A percentile compares a stretch with the other conserved stretches of the same genome.
These are phyloP conservation scores for Merluccius polli DNA, from an alignment of 2,797 vertebrate species.

Conservation along the genomic window DNA sequence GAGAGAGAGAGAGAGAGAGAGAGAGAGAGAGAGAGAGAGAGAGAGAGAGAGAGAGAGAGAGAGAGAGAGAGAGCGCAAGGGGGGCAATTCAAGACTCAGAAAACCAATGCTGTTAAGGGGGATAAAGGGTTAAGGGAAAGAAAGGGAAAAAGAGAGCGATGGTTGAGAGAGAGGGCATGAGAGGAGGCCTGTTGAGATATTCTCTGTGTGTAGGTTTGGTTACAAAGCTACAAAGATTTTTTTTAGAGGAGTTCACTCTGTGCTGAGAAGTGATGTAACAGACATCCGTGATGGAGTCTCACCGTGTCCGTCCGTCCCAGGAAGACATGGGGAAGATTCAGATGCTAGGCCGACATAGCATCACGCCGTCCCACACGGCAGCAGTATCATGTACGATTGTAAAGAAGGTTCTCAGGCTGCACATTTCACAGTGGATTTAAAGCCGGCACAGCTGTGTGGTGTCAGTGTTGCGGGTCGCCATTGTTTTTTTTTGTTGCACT, in stretches of 20 bases:
- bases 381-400: neutral
- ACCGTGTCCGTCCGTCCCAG: neutral
- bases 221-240: neutral
- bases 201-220: neutral
- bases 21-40: slow-evolving; percentile 25
- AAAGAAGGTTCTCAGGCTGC: neutral
- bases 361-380: neutral
- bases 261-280: neutral
- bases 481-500: neutral
- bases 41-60: slow-evolving; percentile 25
- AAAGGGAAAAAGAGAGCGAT: slow-evolving; percentile 21
- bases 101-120: slow-evolving; percentile 31
- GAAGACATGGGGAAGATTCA: neutral
- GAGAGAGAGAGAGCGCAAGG: too few relatives aligned
- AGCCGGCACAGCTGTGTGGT: neutral
- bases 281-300: neutral
- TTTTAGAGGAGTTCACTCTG: neutral
- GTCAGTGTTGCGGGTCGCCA: neutral
- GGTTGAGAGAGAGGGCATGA: slow-evolving; percentile 18
- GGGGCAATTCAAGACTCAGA: slow-evolving; percentile 19
- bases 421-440: neutral
- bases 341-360: neutral
- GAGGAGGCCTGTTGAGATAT: neutral
- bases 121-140: slow-evolving; percentile 21
- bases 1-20: slow-evolving; percentile 28